A percentile compares a stretch with the other conserved stretches of the same genome.
Evolutionary conservation across 2,888 invertebrate species (phyloP).

Genomic region (Meloe dianella): DNA sequence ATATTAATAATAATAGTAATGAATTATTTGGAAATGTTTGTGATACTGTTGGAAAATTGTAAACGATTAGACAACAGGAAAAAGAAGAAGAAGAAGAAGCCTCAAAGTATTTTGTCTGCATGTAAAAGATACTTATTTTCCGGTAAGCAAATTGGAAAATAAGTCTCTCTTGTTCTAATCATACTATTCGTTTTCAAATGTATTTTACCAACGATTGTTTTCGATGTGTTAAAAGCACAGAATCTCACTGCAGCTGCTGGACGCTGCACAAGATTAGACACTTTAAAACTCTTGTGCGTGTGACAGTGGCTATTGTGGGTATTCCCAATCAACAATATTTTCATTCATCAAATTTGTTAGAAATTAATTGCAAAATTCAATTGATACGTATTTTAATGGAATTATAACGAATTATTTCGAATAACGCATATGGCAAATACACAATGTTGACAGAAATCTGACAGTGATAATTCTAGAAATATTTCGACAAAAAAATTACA

Average conservation of each 20-base stretch:
- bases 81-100: neutral
- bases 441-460: no score
- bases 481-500: no score
- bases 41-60: neutral
- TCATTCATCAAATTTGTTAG: neutral
- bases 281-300: constrained; percentile 95
- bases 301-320: constrained; percentile 98
- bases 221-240: constrained; percentile 45
- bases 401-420: no score
- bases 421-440: no score
- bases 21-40: neutral
- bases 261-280: constrained; percentile 96
- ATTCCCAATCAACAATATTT: constrained; percentile 64
- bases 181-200: neutral
- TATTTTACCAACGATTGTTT: neutral
- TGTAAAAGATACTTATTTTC: neutral
- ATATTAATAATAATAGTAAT: neutral
- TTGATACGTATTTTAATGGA: no score
- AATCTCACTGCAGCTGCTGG: constrained; percentile 95
- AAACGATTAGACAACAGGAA: neutral
- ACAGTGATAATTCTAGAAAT: no score
- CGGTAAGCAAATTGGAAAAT: neutral
- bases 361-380: no score
- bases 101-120: neutral
- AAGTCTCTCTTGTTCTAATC: neutral